Percentiles rank a stretch among this genome's conserved stretches.
Evolutionary conservation across 1,140 invertebrate genomes (phyloP).

Genomic region (Batillaria attramentaria): DNA sequence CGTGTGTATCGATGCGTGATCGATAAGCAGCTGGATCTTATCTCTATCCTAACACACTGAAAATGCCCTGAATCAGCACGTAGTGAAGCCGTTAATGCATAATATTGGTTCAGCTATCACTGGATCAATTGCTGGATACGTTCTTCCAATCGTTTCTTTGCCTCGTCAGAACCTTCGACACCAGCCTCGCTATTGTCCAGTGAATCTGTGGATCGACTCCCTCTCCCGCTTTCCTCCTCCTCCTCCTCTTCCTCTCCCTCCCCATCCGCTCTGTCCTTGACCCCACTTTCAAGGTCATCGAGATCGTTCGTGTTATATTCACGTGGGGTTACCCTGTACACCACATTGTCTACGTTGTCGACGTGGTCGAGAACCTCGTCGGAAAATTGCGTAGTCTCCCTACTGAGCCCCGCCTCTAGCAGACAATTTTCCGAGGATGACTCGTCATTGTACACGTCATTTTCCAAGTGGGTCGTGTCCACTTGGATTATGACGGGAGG

Average conservation of each 20-base stretch:
- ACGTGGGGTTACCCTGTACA: too few relatives aligned
- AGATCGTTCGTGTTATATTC: too few relatives aligned
- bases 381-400: not conserved
- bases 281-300: not conserved
- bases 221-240: not conserved
- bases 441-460: not conserved
- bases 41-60: too few relatives aligned
- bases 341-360: not conserved
- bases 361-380: not conserved
- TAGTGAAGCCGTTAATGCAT: too few relatives aligned
- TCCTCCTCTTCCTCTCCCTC: not conserved
- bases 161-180: not conserved
- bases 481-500: conserved; percentile 19
- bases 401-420: not conserved
- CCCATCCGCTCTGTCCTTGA: not conserved
- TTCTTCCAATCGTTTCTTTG: not conserved
- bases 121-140: not conserved
- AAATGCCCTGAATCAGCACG: too few relatives aligned
- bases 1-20: too few relatives aligned
- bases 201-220: conserved; percentile 3
- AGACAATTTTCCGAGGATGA: not conserved
- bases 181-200: not conserved
- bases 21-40: too few relatives aligned
- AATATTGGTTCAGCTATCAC: not conserved
- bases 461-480: conserved; percentile 6